phyloP scores from a whole-genome alignment of 37 sponge, comb jelly and placozoan genomes.

The Beroe ovata region DNA sequence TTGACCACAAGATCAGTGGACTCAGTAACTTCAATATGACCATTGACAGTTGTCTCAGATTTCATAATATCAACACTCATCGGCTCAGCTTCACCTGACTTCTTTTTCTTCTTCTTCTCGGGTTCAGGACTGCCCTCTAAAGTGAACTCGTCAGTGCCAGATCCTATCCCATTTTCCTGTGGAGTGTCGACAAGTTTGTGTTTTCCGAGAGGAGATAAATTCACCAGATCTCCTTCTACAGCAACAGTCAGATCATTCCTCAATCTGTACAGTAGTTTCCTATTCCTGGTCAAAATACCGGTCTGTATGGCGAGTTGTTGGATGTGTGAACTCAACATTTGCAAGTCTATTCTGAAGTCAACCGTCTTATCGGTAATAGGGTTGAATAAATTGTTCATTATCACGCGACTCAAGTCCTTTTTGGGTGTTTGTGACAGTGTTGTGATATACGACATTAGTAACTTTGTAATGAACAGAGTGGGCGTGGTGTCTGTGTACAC shows the following conservation, averaged over 20 bases:
- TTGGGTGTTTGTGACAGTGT: conserved; percentile 25
- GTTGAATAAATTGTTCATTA: neutral
- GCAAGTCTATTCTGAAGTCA: neutral
- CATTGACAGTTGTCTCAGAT: neutral
- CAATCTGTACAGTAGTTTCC: conserved; percentile 29
- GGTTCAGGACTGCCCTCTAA: neutral
- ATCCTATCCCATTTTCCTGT: neutral
- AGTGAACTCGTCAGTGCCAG: neutral
- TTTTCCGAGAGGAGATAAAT: conserved; percentile 12
- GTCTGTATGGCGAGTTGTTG: neutral
- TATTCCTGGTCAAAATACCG: conserved; percentile 29
- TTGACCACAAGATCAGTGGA: neutral
- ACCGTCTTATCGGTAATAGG: neutral
- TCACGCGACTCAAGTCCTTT: conserved; percentile 1
- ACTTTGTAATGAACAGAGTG: neutral
- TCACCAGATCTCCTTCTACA: neutral
- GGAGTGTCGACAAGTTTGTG: neutral
- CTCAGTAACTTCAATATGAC: neutral
- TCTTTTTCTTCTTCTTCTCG: conserved; percentile 44
- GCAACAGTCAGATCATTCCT: neutral
- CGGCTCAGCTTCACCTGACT: neutral
- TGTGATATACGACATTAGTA: neutral
- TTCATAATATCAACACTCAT: neutral
- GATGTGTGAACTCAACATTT: neutral
- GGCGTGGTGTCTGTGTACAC: neutral